phyloP scores from a whole-genome alignment of 2,888 invertebrate genomes.

The Sepiola atlantica region DNA sequence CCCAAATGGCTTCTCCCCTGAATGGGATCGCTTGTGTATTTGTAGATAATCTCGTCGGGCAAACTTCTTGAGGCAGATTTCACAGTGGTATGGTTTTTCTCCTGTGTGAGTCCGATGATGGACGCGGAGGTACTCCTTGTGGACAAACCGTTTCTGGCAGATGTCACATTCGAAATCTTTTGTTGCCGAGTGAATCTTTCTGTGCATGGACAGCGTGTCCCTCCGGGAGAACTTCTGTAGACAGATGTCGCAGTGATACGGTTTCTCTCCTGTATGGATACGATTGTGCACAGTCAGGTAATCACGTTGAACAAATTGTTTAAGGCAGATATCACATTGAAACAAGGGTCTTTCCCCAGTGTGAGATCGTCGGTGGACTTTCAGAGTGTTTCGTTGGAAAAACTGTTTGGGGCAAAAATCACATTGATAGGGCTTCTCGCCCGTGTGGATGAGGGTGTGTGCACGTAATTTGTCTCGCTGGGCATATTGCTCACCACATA shows the following conservation, averaged over 20 bases:
- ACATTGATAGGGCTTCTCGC: conserved; percentile 77
- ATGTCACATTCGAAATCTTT: conserved; percentile 41
- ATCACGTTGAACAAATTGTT: conserved; percentile 35
- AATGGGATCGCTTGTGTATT: conserved; percentile 36
- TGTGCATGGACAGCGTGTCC: conserved; percentile 22
- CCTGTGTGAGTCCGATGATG: conserved; percentile 40
- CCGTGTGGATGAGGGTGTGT: conserved; percentile 76
- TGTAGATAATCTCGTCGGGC: conserved; percentile 18
- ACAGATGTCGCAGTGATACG: conserved; percentile 32
- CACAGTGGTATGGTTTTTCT: conserved; percentile 38
- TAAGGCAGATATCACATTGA: conserved; percentile 23
- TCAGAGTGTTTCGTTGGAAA: conserved; percentile 63
- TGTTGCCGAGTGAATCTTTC: neutral
- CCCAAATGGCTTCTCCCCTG: conserved; percentile 5
- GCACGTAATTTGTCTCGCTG: conserved; percentile 77
- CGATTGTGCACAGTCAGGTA: conserved; percentile 37
- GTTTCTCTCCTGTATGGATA: conserved; percentile 1
- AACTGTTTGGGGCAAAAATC: conserved; percentile 76
- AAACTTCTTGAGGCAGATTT: conserved; percentile 44
- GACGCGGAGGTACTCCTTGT: conserved; percentile 23
- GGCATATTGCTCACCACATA: conserved; percentile 74
- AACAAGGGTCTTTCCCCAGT: conserved; percentile 11
- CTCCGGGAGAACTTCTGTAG: conserved; percentile 34
- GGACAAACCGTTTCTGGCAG: neutral
- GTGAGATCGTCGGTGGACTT: neutral